A percentile compares a stretch with the other conserved stretches of the same genome.
phyloP scores from a whole-genome alignment of 2,888 invertebrate species.

The Scaptomyza caliginosa region DNA sequence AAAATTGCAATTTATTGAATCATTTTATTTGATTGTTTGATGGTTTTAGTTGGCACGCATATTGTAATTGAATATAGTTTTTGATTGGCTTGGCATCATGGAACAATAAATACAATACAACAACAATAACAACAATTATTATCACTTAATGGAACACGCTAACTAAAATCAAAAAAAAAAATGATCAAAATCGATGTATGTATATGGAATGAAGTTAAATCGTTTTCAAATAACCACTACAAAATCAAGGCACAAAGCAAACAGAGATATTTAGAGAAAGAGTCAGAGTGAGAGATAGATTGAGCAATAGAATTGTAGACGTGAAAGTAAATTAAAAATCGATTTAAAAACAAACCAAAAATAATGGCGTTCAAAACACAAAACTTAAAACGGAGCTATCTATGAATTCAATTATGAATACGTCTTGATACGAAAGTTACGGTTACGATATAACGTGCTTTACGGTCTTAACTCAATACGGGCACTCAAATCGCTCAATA shows the following conservation, averaged over 20 bases:
- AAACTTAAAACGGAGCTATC: conserved; percentile 2
- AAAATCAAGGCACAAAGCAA: conserved; percentile 41
- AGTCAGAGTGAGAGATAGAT: not conserved
- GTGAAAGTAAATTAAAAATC: conserved; percentile 11
- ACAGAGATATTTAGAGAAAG: conserved; percentile 4
- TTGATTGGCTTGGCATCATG: conserved; percentile 60
- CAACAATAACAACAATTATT: conserved; percentile 83
- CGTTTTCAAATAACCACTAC: conserved; percentile 35
- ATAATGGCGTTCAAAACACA: conserved; percentile 7
- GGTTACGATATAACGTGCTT: conserved; percentile 77
- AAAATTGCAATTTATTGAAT: conserved; percentile 63
- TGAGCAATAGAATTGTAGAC: conserved; percentile 1
- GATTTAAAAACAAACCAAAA: not conserved
- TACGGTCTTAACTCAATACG: conserved; percentile 77
- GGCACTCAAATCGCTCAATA: conserved; percentile 73
- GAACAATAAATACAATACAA: conserved; percentile 83
- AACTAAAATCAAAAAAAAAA: conserved; percentile 51
- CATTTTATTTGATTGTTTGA: conserved; percentile 53
- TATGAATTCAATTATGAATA: conserved; percentile 35
- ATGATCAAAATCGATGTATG: conserved; percentile 17
- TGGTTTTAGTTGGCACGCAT: conserved; percentile 40
- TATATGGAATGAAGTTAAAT: conserved; percentile 29
- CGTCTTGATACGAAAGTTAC: conserved; percentile 44
- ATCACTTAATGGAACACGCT: conserved; percentile 60
- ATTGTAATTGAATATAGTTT: conserved; percentile 33